These are phyloP conservation scores for Bathynomus jamesi DNA, from an alignment of 1,140 invertebrate genomes.

Conservation along the genomic window DNA sequence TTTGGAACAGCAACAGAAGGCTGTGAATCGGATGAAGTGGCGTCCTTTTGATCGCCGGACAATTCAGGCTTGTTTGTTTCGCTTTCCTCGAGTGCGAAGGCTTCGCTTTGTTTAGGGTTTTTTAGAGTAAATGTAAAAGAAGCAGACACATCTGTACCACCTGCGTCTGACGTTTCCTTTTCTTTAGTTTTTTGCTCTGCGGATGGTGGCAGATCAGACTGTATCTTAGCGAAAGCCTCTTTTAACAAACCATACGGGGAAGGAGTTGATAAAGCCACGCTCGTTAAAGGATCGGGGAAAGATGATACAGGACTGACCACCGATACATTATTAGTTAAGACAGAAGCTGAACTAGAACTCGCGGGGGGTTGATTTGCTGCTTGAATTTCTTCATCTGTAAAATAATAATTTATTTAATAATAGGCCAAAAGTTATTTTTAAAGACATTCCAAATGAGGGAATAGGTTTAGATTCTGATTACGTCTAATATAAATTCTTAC, in stretches of 20 bases:
- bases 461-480: not conserved
- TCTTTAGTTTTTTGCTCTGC: not conserved
- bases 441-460: not conserved
- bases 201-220: not conserved
- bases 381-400: no score
- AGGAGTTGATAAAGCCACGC: not conserved
- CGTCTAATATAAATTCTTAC: not conserved
- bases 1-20: not conserved
- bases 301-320: not conserved
- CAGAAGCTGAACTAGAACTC: no score
- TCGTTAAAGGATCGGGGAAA: not conserved
- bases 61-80: no score
- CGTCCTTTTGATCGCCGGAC: no score
- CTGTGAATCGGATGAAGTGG: not conserved
- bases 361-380: no score
- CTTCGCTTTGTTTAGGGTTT: not conserved
- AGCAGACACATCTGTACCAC: not conserved
- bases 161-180: not conserved
- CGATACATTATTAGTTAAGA: no score
- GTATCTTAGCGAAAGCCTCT: not conserved
- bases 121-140: not conserved
- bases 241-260: not conserved
- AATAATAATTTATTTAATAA: no score
- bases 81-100: no score
- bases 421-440: not conserved